Conservation (phyloP, 2,113 vertebrate species). For the Anarhynchus alexandrinus region DNA sequence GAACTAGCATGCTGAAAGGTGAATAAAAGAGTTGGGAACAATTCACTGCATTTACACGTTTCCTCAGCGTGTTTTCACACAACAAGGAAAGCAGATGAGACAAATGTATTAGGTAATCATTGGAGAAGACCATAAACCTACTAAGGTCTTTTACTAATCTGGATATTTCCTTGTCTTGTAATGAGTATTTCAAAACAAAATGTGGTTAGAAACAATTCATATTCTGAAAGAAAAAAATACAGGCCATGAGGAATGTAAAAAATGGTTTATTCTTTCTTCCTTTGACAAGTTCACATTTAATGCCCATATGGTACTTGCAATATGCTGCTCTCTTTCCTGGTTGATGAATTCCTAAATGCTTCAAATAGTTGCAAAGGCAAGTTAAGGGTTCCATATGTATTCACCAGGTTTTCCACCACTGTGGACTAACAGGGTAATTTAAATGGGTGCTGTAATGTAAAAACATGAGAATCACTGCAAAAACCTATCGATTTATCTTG, state of each 20-base stretch:
- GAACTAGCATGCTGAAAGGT: constrained; percentile 78
- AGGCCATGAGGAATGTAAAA: constrained; percentile 24
- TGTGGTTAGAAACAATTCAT: constrained; percentile 43
- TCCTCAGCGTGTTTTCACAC: constrained; percentile 78
- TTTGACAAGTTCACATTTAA: constrained; percentile 67
- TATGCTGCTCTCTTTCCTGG: constrained; percentile 62
- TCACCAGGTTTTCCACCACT: constrained; percentile 42
- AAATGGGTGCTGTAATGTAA: constrained; percentile 38
- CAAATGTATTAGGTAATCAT: constrained; percentile 67
- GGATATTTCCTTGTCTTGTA: constrained; percentile 31
- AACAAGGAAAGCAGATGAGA: constrained; percentile 70
- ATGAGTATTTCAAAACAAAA: constrained; percentile 52
- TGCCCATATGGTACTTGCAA: constrained; percentile 67
- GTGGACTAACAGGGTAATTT: constrained; percentile 53
- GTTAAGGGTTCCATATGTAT: constrained; percentile 59
- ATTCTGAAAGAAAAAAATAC: neutral
- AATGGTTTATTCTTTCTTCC: constrained; percentile 62
- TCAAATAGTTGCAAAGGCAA: constrained; percentile 39
- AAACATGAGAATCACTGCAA: constrained; percentile 41
- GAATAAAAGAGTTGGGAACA: constrained; percentile 77
- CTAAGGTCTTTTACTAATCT: constrained; percentile 43
- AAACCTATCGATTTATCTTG: constrained; percentile 36
- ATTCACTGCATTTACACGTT: constrained; percentile 74
- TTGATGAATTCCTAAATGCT: constrained; percentile 56
- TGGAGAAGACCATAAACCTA: constrained; percentile 19